Evolutionary conservation across 2,888 invertebrate species (phyloP).

Genomic region (Lasioglossum villosulum): DNA sequence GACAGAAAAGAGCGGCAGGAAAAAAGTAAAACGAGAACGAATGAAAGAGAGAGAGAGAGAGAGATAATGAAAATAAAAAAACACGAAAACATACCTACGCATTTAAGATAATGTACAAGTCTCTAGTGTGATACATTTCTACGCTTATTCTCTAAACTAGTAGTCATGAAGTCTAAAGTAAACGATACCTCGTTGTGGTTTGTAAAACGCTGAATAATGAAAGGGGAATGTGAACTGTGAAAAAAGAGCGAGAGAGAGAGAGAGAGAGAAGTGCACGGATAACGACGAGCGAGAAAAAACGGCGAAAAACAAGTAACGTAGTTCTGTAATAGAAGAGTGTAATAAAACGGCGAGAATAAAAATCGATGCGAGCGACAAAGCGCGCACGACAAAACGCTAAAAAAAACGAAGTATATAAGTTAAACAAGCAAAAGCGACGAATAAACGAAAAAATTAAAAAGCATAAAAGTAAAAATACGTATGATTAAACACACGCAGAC

Average conservation of each 20-base stretch:
- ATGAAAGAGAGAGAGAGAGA: constrained; percentile 1
- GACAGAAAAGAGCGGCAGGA: background rate
- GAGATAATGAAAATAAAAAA: constrained; percentile 38
- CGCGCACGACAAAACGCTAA: constrained; percentile 4
- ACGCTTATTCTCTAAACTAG: constrained; percentile 82
- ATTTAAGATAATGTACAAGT: constrained; percentile 82
- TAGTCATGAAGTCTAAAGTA: constrained; percentile 76
- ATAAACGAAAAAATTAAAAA: constrained; percentile 1
- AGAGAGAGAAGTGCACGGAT: constrained; percentile 3
- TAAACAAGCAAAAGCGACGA: background rate
- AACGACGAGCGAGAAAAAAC: constrained; percentile 6
- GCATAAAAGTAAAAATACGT: background rate
- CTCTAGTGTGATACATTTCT: constrained; percentile 83
- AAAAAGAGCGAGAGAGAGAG: no score
- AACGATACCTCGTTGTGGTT: constrained; percentile 73
- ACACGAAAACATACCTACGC: constrained; percentile 74
- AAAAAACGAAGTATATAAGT: constrained; percentile 8
- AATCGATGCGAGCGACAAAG: constrained; percentile 22
- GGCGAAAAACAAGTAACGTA: constrained; percentile 16
- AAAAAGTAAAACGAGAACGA: background rate
- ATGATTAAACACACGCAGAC: background rate
- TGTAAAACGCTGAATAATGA: constrained; percentile 56
- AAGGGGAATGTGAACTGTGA: background rate
- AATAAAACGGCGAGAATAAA: constrained; percentile 7
- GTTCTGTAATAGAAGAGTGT: constrained; percentile 17